Evolutionary conservation across 2,888 invertebrate species (phyloP), one percentile per base, ranked within the genome.

Genomic region (Calameuta idolon): DNA sequence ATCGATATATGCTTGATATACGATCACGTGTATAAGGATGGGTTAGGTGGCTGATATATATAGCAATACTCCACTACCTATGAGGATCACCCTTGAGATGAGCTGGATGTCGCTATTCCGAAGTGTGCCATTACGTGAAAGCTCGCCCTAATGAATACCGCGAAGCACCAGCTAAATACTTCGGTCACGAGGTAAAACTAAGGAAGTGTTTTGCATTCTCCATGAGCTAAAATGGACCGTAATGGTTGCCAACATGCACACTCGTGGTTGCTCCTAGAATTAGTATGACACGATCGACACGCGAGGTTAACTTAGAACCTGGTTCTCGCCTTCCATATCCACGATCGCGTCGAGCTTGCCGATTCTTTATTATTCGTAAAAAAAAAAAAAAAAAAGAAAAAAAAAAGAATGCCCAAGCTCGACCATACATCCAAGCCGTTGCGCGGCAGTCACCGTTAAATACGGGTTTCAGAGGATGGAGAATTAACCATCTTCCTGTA

Each of bases 251-350:
- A 76, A 82, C 81, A 81, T 82, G 85, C 82, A 83, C 84, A 83
- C 83, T 79, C 85, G 85, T 81, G 88, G 88, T 87, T 86, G 83
- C 84, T 85, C 87, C 81, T 84, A 84, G 85, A 89, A 89, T 89
- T 88, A 89, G 85, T 84, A 80, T 40, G 73, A 80, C 74, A 75
- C 77, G 79, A 80, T 78, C 82, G 77, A 85, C 84, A 82, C 74
- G 69, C 34, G 35, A 31, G 37, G 71, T 68, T 69, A 71, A 76
- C 33, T 76, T 34, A 55, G 71, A 71, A 71, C 71, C 71, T 71
- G 71, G 31, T 55, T 55, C 55, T 55, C 55, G 55, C 55, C 55
- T 55, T 55, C 55, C 55, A 55, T 55, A 55, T 55, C 71, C 31
- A 34, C 71, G 71, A 71, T 71, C 71, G 71, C 71, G 71, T 23